Evolutionary conservation across 1,140 invertebrate genomes (phyloP), one percentile per base, ranked within the genome.

Genomic region (Drosophila novamexicana): DNA sequence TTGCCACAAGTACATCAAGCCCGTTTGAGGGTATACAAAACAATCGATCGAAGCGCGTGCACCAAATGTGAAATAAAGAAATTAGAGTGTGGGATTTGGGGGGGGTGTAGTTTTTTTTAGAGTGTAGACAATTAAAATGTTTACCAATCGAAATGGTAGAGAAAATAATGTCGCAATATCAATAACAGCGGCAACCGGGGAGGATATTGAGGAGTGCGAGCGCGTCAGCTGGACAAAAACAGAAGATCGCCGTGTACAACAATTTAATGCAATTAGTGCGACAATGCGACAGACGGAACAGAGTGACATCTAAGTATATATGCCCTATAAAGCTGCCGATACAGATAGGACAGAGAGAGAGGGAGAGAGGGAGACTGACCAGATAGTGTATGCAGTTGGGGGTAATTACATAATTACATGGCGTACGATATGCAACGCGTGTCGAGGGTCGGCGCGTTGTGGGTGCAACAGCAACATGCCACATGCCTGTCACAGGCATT

Each of bases 251-350:
- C 79, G 81, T 83, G 79, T 74, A 75, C 72, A 75, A 77, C 83
- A 88, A 88, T 88, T 88, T 88, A 88, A 88, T 88, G 84, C 84
- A 88, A 88, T 88, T 88, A 88, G 83, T 88, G 77, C 58, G 44
- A 59, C 44, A 54, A 58, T 59, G 52, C 34, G 49, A 63, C 54
- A 49, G 45, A 16, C 37, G 14, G 61, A 44, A 6, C 52, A 47
- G 44, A 16, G 8, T 47, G 22, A 1, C 22, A 16, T 54, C 14
- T 37, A 53, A n/a, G 22, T 14, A 66, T 29, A 61, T 18, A 18
- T 52, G 8, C 36, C 16, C 5, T 29, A 29, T 29, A 29, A 29
- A 29, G 22, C 22, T 29, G 22, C 22, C 22, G 4, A 32, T 36
- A 36, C 7, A 47, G 16, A 62, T 7, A 62, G 16, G 2, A 8